A percentile compares a stretch with the other conserved stretches of the same genome.
Conservation (phyloP, 2,113 vertebrate genomes). For the Oreochromis spilurus region DNA sequence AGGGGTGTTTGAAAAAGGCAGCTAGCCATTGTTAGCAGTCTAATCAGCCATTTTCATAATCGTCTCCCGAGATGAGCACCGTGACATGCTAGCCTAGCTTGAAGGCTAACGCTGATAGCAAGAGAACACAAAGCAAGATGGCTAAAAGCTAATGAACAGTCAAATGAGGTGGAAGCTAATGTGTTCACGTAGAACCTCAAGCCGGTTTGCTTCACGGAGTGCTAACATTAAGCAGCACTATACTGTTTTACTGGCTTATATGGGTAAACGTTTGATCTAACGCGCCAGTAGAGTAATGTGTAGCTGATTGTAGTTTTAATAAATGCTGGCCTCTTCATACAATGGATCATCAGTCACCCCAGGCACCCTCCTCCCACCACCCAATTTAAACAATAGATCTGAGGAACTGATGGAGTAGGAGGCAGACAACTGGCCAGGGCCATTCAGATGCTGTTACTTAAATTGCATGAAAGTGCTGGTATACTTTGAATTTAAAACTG, state of each 20-base stretch:
- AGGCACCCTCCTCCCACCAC: constrained; percentile 19
- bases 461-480: background rate
- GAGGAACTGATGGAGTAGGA: constrained; percentile 34
- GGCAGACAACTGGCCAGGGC: background rate
- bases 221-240: background rate
- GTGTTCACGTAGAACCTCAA: background rate
- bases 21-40: constrained; percentile 24
- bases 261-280: background rate
- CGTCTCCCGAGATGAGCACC: constrained; percentile 1
- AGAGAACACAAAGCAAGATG: constrained; percentile 39
- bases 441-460: background rate
- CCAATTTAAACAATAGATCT: constrained; percentile 58
- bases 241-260: background rate
- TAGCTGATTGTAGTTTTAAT: background rate
- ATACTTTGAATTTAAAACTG: background rate
- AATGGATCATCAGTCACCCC: constrained; percentile 51
- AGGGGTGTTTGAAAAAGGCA: background rate
- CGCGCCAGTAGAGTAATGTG: background rate
- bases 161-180: constrained; percentile 17
- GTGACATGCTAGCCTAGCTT: background rate
- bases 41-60: constrained; percentile 61
- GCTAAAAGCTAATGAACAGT: constrained; percentile 23
- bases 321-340: constrained; percentile 15
- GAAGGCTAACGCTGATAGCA: background rate
- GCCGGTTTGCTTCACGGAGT: background rate